These are phyloP conservation scores for Sinocyclocheilus anshuiensis DNA, from an alignment of 2,113 vertebrate species.

Conservation along the genomic window DNA sequence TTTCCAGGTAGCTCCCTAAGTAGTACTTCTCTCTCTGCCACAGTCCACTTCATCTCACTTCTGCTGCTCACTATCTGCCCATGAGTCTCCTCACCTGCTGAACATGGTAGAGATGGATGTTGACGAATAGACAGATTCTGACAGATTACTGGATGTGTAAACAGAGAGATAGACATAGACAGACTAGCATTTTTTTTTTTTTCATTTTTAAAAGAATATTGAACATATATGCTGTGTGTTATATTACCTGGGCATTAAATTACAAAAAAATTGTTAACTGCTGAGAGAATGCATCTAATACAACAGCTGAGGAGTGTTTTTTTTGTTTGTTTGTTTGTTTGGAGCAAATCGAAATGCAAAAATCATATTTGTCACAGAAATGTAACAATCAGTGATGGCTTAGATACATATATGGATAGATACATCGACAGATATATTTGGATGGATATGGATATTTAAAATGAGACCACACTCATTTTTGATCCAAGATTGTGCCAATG, in stretches of 20 bases:
- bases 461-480: background rate
- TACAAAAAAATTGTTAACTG: too few species aligned
- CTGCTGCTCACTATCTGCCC: background rate
- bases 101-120: background rate
- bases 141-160: background rate
- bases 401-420: background rate
- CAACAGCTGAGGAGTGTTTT: too few species aligned
- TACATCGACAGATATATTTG: background rate
- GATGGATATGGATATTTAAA: background rate
- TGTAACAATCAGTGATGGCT: background rate
- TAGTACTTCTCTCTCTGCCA: background rate
- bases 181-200: too few species aligned
- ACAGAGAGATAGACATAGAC: background rate
- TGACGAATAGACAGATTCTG: background rate
- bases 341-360: background rate
- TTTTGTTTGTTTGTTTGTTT: too few species aligned
- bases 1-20: background rate
- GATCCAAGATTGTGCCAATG: too few species aligned
- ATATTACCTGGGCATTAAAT: too few species aligned
- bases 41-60: constrained; percentile 4
- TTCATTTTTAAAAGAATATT: too few species aligned
- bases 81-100: background rate
- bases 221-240: too few species aligned
- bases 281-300: too few species aligned
- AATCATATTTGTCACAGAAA: background rate